Evolutionary conservation across 2,113 vertebrate species (phyloP), one percentile per base, ranked within the genome.

Genomic region (Martes martes): DNA sequence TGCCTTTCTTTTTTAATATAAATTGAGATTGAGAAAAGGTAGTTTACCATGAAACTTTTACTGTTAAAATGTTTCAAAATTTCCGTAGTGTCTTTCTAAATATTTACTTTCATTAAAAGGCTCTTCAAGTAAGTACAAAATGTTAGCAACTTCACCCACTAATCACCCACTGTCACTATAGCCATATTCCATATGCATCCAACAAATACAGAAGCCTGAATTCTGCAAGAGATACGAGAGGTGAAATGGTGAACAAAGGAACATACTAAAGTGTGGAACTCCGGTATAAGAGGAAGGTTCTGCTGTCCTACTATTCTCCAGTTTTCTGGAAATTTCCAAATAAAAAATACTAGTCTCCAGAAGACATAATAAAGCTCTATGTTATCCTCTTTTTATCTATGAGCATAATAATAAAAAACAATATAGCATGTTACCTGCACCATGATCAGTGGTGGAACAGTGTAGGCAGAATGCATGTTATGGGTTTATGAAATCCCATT

Each of bases 401-500:
- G 36, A 59, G 31, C n/a, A 47, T 28, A 90, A 82, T 36, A 78
- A 92, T 61, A 94, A 59, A 11, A 79, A 18, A 74, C 81, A 96
- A 86, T 21, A 0, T 21, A 93, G 13, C 24, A 93, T 26, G 26
- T n/a, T 45, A 84, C 11, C 69, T 71, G 31, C 45, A 74, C 39
- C 7, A 74, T 26, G 6, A 63, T 65, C 57, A 76, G 39, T 52
- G 52, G 50, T 28, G 36, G 45, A 95, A 63, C n/a, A 50, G 18
- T 82, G 76, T 0, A 45, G 45, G 26, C 8, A 85, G 74, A 79
- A 63, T 33, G 33, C 59, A 14, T 23, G 11, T 19, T 76, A 55
- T 36, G 16, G 18, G 79, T 52, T 88, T 85, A 90, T 83, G 33
- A 94, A 94, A 96, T 87, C 21, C n/a, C 57, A 67, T 87, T 83